These are phyloP conservation scores for Sinonovacula constricta DNA, from an alignment of 1,140 invertebrate genomes.

Conservation along the genomic window DNA sequence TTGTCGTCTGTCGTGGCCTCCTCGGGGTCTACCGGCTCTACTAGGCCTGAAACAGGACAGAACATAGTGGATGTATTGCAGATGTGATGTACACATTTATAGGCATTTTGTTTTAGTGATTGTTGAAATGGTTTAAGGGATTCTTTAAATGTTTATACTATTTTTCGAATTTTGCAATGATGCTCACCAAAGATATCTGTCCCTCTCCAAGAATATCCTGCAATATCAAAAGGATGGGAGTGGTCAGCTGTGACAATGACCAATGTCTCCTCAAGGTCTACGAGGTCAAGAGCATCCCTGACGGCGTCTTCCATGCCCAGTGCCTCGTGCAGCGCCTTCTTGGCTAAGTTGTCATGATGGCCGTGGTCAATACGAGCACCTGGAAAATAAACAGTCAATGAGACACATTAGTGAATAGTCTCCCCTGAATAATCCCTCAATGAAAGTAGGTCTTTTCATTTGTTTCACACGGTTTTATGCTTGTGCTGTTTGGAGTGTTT, in stretches of 20 bases:
- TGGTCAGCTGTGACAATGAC: slow-evolving; percentile 96
- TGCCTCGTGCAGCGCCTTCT: slow-evolving; percentile 88
- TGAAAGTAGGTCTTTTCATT: too few species aligned
- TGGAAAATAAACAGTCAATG: slow-evolving; percentile 36
- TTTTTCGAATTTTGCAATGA: neutral
- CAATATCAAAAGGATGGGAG: slow-evolving; percentile 79
- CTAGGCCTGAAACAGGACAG: slow-evolving; percentile 48
- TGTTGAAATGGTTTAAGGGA: too few species aligned
- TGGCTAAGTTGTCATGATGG: slow-evolving; percentile 90
- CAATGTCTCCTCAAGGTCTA: slow-evolving; percentile 85
- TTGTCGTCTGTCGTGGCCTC: slow-evolving; percentile 56
- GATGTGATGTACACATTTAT: too few species aligned
- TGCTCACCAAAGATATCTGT: slow-evolving; percentile 76
- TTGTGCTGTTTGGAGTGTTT: too few species aligned
- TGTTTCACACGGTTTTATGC: too few species aligned
- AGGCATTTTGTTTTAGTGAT: too few species aligned
- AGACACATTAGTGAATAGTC: too few species aligned
- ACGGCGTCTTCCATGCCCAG: slow-evolving; percentile 87
- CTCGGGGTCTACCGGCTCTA: slow-evolving; percentile 25
- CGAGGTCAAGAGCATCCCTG: slow-evolving; percentile 82
- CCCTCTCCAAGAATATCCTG: slow-evolving; percentile 72
- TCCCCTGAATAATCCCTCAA: too few species aligned
- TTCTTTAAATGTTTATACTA: too few species aligned
- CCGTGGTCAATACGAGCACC: slow-evolving; percentile 88
- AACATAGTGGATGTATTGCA: too few species aligned